Evolutionary conservation across 2,113 vertebrate species (phyloP).

Genomic region (Oostethus manadensis): DNA sequence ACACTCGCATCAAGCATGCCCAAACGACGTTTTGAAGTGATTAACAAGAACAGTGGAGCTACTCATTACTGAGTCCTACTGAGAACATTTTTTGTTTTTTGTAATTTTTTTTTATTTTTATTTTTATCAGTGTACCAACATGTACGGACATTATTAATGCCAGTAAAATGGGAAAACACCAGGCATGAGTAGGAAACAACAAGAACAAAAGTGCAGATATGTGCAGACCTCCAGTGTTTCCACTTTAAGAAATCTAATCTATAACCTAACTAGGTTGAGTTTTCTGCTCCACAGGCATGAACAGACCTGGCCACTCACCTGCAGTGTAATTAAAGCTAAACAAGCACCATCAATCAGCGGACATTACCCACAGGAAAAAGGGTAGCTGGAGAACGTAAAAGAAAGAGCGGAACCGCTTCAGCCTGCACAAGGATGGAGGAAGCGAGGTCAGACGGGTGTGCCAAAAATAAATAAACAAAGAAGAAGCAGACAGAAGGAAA

Average conservation of each 20-base stretch:
- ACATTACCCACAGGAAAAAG: slow-evolving; percentile 45
- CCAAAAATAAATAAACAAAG: background rate
- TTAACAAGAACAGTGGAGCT: too few relatives aligned
- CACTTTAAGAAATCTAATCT: slow-evolving; percentile 67
- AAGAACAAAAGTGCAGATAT: slow-evolving; percentile 15
- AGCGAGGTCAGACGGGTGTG: slow-evolving; percentile 13
- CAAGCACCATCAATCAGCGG: slow-evolving; percentile 71
- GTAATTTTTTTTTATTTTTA: too few relatives aligned
- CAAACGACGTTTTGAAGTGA: too few relatives aligned
- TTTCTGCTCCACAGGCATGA: slow-evolving; percentile 66
- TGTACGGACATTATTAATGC: too few relatives aligned
- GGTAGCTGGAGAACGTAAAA: background rate
- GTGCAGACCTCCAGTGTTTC: slow-evolving; percentile 47
- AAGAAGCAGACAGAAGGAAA: slow-evolving; percentile 8
- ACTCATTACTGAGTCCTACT: too few relatives aligned
- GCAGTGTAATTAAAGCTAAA: slow-evolving; percentile 73
- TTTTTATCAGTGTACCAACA: too few relatives aligned
- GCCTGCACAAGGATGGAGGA: slow-evolving; percentile 6
- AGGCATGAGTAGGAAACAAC: slow-evolving; percentile 12
- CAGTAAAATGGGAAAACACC: background rate
- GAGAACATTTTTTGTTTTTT: too few relatives aligned
- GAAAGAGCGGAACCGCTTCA: background rate
- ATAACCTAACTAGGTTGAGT: slow-evolving; percentile 64
- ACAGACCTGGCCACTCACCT: slow-evolving; percentile 62
- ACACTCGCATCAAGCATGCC: too few relatives aligned